Evolutionary conservation across 2,888 invertebrate species (phyloP).

Genomic region (Taphrorychus bicolor): DNA sequence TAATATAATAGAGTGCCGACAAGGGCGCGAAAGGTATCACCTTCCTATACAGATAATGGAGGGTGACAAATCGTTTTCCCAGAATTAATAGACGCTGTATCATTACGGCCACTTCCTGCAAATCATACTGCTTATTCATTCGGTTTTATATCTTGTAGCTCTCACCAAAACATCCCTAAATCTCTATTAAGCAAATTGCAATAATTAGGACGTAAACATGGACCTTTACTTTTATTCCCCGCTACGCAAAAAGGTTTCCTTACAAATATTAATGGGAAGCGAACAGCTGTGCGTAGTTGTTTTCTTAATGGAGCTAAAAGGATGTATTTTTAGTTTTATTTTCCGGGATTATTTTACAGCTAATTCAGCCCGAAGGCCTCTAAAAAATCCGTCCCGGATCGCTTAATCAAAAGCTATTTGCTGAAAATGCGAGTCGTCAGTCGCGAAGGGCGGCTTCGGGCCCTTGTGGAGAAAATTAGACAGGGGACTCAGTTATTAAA

Average conservation of each 20-base stretch:
- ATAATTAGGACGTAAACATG: constrained; percentile 2
- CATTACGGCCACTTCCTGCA: neutral
- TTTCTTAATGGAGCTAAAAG: constrained; percentile 5
- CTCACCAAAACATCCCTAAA: neutral
- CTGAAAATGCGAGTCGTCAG: neutral
- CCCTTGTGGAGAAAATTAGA: neutral
- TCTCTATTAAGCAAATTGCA: neutral
- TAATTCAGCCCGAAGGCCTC: neutral
- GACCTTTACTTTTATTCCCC: neutral
- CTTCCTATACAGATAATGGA: constrained; percentile 7
- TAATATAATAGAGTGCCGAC: constrained; percentile 30
- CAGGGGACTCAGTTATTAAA: neutral
- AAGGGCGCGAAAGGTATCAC: constrained; percentile 22
- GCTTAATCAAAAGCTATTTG: neutral
- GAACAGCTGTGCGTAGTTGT: constrained; percentile 5
- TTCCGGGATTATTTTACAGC: neutral
- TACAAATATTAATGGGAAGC: constrained; percentile 9
- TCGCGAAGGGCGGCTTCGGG: neutral
- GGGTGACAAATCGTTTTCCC: constrained; percentile 20
- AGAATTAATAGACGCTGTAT: constrained; percentile 7
- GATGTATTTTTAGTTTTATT: neutral
- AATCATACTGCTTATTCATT: neutral
- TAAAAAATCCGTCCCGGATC: neutral
- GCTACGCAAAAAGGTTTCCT: neutral
- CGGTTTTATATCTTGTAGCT: no score